Evolutionary conservation across 2,797 vertebrate species (phyloP).

Genomic region (Melanotaenia nigrans): DNA sequence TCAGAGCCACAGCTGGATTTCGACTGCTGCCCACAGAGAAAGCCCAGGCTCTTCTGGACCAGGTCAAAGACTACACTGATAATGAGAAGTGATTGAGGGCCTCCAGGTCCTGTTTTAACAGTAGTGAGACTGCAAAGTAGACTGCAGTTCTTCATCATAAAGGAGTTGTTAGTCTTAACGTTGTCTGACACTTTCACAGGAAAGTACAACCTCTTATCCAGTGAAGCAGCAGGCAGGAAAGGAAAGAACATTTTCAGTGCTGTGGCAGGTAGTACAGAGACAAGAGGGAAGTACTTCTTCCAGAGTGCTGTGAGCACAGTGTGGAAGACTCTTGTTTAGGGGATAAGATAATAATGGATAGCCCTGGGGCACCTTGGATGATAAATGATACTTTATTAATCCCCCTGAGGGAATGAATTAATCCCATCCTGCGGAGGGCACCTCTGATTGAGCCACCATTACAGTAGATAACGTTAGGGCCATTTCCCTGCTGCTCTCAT

Average conservation of each 20-base stretch:
- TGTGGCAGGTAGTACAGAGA: constrained; percentile 37
- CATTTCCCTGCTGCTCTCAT: constrained; percentile 30
- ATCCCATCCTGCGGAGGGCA: constrained; percentile 65
- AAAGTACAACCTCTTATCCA: constrained; percentile 33
- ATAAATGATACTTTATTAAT: constrained; percentile 76
- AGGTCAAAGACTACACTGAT: constrained; percentile 76
- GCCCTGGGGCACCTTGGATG: constrained; percentile 65
- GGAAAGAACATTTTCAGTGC: constrained; percentile 15
- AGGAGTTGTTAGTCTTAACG: constrained; percentile 21
- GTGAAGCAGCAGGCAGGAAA: constrained; percentile 24
- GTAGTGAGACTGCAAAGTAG: background rate
- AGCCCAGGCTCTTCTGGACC: constrained; percentile 87
- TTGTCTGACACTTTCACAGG: constrained; percentile 32
- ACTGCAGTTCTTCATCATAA: constrained; percentile 9
- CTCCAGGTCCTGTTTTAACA: background rate
- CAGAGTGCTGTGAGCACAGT: constrained; percentile 43
- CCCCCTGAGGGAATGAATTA: constrained; percentile 69
- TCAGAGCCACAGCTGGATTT: constrained; percentile 95
- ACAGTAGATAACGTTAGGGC: constrained; percentile 59
- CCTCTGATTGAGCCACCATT: constrained; percentile 63
- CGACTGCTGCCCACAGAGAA: constrained; percentile 88
- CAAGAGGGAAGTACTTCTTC: constrained; percentile 50
- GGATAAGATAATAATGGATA: constrained; percentile 60
- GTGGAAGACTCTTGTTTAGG: constrained; percentile 44
- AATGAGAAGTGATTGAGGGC: background rate